Base-by-base conservation (phyloP, 2,797 vertebrate species). In the Tiaroga cobitis region DNA sequence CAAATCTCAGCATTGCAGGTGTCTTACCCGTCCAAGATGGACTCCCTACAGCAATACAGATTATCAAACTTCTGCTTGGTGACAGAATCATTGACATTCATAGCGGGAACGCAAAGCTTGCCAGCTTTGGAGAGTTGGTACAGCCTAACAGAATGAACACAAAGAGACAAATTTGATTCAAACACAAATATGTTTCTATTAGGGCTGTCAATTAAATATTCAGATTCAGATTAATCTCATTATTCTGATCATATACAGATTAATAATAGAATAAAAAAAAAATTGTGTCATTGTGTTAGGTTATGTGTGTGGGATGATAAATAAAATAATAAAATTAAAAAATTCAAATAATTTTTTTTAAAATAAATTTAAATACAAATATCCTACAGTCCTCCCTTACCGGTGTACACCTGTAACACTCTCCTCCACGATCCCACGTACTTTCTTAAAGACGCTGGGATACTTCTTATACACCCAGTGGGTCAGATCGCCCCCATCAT, bases 401-500 rank as follows among this genome's bases (percentile, higher is more conserved):
- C 98, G 97, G 94, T 99, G 98, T 89, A 99, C 98, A 4, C 98
- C 98, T 0, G 98, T 99, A 89, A 99, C 98, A 2, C 98, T 99
- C 94, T 99, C 98, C 94, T 99, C 98, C 88, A 99, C 98, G 7
- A 99, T 98, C 86, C 98, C 98, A 85, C 96, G 95, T 87, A 97
- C 96, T 92, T 99, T 99, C 95, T 98, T 99, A 92, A 99, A 99
- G 73, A 99, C 95, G 7, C 95, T 97, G 90, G 97, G 98, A 87
- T 99, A 98, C 92, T 99, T 99, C 94, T 99, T 99, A 94, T 99
- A 99, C 88, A 99, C 97, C 98, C 98, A 99, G 81, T 99, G 98
- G 89, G 98, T 99, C 92, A 99, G 95, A 91, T 99, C 98, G 83
- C 98, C 98, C 1, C 98, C 98, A 21, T 99, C 98, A 77, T 99